Base-by-base conservation (phyloP, 2,888 invertebrate species). In the Plagodis dolabraria region DNA sequence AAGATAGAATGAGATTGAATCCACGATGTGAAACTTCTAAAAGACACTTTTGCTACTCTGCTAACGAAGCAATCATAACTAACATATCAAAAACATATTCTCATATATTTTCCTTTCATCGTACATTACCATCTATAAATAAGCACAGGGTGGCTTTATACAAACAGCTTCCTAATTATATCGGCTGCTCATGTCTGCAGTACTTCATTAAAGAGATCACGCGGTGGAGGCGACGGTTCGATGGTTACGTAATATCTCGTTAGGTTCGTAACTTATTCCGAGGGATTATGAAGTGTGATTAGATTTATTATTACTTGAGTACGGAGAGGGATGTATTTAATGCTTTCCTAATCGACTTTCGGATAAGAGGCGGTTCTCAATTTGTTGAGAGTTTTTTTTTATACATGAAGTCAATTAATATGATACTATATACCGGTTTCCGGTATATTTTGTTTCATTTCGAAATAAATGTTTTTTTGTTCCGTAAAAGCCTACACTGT, bases 141-240 rank as follows among this genome's bases (percentile, higher is more conserved):
- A 40, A 40, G 10, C 40, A 5, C 10, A 40, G 40, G 8, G 10
- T 40, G 40, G 40, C 10, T 43, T 7, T 34, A 11, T 22, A 50
- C 47, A 46, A 57, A 52, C 35, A 47, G 44, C 40, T n/a, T 43
- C 33, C 48, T 53, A 59, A 54, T 59, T 50, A 54, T 8, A 8
- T 33, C 22, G 33, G n/a, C 49, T 35, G 45, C 50, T 50, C 47
- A 12, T 43, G 36, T 57, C 52, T 38, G 44, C 6, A 55, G 54
- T 44, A 43, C 56, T 60, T 53, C 48, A 53, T 57, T 56, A 56
- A 1, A 11, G 48, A 46, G 45, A 57, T 53, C 53, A 54, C 45
- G 40, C 22, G 46, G 10, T 47, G 40, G 35, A 9, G 46, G 9
- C 33, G 33, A 22, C 22, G 22, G 22, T 22, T 22, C 22, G 43